Conservation (phyloP, 2,888 invertebrate genomes). For the Pristionchus exspectatus region DNA sequence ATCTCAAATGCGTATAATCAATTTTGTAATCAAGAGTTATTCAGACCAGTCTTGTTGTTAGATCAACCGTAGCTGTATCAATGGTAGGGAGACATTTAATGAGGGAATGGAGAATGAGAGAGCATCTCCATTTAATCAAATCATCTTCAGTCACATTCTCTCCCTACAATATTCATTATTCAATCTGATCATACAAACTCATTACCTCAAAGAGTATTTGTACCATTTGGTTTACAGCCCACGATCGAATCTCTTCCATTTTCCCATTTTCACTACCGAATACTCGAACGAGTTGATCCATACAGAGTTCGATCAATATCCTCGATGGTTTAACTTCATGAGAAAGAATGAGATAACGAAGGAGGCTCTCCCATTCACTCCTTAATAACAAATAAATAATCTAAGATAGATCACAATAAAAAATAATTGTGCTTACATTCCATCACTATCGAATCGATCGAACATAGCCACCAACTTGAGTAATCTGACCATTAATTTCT, state of each 20-base stretch:
- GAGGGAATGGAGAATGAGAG: constrained; percentile 33
- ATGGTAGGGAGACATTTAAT: not conserved
- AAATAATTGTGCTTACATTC: constrained; percentile 24
- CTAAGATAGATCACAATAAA: not conserved
- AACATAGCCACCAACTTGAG: not conserved
- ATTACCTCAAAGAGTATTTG: constrained; percentile 14
- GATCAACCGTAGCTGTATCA: not conserved
- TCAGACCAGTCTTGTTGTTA: not conserved
- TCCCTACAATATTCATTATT: not conserved
- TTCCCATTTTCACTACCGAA: not conserved
- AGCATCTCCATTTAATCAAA: constrained; percentile 46
- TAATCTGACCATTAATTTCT: constrained; percentile 45
- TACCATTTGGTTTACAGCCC: constrained; percentile 25
- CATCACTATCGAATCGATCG: constrained; percentile 18
- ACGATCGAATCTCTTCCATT: not conserved
- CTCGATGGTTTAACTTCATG: constrained; percentile 23
- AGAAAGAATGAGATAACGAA: constrained; percentile 31
- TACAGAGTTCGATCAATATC: not conserved
- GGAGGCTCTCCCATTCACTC: constrained; percentile 14
- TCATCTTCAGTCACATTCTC: constrained; percentile 34
- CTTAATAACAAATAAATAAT: not conserved
- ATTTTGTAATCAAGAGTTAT: not conserved
- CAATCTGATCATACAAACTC: not conserved
- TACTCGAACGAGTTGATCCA: constrained; percentile 36
- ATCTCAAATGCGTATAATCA: not conserved